Base-by-base conservation (phyloP, 2,888 invertebrate genomes). In the Synanthedon andrenaeformis region DNA sequence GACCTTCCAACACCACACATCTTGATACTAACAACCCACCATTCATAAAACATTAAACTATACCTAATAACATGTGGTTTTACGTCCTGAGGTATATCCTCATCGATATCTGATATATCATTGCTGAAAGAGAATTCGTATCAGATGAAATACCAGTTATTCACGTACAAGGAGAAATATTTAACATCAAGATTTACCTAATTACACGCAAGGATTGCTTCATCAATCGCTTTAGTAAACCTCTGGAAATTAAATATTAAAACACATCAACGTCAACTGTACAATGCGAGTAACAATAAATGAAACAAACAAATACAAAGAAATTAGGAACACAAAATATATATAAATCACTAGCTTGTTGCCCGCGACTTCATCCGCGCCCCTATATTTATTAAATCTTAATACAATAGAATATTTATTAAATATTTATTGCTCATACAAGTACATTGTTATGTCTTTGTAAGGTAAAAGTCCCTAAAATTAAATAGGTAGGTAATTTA, bases 51-150 rank as follows among this genome's bases (percentile, higher is more conserved):
- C 51, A 42, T n/a, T n/a, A 51, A 14, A 51, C 45, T 17, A 69
- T 86, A 86, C 86, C 86, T 86, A 86, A 86, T 85, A 53, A 84
- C 61, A 53, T 70, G 72, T 53, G 76, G 74, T 64, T 67, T 69
- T 62, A 70, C 62, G 54, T 74, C 77, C 45, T 49, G 49, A 23
- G 49, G 49, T 8, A 19, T 35, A 41, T 51, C 41, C 69, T 73
- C 76, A 62, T 69, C 74, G 54, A 63, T 62, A 57, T 82, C 80
- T 64, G 65, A 65, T 62, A 83, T 74, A 76, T 79, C 76, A 62
- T 84, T 84, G 82, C 86, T 86, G 86, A 81, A 86, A 85, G 71
- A 79, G 72, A 81, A 78, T 62, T 61, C 35, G 35, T 35, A 10
- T 35, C 35, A 10, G 35, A 61, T 61, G 58, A 59, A 61, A 67